Conservation (phyloP, 2,888 invertebrate species). For the Cabera pusaria region DNA sequence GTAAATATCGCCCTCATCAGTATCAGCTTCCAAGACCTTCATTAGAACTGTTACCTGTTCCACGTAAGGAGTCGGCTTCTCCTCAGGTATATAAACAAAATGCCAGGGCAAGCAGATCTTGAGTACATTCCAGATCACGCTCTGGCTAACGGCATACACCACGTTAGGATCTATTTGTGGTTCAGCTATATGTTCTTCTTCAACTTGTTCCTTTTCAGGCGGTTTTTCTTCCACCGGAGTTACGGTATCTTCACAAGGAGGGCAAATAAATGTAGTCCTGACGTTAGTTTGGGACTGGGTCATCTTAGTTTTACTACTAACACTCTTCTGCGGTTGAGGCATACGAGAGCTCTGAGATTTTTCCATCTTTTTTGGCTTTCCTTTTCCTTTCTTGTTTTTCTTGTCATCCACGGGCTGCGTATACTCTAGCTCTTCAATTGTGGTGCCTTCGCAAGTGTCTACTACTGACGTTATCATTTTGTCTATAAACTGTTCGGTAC, state of each 20-base stretch:
- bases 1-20: slow-evolving; percentile 66
- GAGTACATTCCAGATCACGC: slow-evolving; percentile 67
- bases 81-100: slow-evolving; percentile 57
- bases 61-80: slow-evolving; percentile 51
- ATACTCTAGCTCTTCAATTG: slow-evolving; percentile 60
- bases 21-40: slow-evolving; percentile 55
- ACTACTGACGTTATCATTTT: slow-evolving; percentile 55
- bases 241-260: slow-evolving; percentile 56
- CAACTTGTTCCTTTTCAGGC: slow-evolving; percentile 44
- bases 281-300: slow-evolving; percentile 54
- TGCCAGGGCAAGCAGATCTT: slow-evolving; percentile 70
- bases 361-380: slow-evolving; percentile 48
- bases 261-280: slow-evolving; percentile 60
- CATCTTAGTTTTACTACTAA: slow-evolving; percentile 38
- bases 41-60: slow-evolving; percentile 51
- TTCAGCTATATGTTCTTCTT: slow-evolving; percentile 53
- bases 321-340: slow-evolving; percentile 44
- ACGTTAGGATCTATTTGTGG: slow-evolving; percentile 51
- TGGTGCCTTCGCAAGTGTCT: slow-evolving; percentile 59
- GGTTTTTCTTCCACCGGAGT: slow-evolving; percentile 46
- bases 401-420: slow-evolving; percentile 48
- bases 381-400: slow-evolving; percentile 55
- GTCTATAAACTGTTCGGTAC: slow-evolving; percentile 57
- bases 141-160: slow-evolving; percentile 60
- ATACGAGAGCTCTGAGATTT: slow-evolving; percentile 53